A percentile compares a stretch with the other conserved stretches of the same genome.
These are phyloP conservation scores for Oncorhynchus masou DNA, from an alignment of 2,113 vertebrate species.

Conservation along the genomic window DNA sequence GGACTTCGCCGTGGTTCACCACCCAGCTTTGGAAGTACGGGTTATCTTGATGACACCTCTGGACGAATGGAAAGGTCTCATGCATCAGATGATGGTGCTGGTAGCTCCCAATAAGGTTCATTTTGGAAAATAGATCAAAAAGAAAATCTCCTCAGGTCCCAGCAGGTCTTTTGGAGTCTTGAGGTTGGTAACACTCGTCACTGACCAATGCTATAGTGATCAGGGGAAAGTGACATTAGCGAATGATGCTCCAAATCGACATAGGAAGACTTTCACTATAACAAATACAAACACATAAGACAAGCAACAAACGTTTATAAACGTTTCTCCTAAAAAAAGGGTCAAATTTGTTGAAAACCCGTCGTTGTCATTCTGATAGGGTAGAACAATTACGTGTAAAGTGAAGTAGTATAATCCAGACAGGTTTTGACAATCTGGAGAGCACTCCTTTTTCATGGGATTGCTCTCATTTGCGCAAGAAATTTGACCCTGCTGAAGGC, in stretches of 20 bases:
- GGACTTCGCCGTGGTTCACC: conserved; percentile 80
- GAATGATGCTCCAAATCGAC: background rate
- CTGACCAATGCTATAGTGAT: background rate
- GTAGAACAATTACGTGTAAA: too few species aligned
- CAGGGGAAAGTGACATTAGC: background rate
- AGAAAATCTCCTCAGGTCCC: background rate
- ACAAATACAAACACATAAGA: background rate
- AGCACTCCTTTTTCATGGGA: conserved; percentile 10
- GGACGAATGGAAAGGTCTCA: conserved; percentile 86
- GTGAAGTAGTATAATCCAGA: background rate
- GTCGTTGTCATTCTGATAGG: conserved; percentile 13
- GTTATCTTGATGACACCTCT: conserved; percentile 85
- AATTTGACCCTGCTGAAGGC: conserved; percentile 76
- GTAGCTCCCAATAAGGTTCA: conserved; percentile 93
- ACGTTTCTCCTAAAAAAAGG: background rate
- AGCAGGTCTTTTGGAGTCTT: conserved; percentile 6
- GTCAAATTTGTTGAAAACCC: background rate
- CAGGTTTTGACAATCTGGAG: background rate
- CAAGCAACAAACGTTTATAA: background rate
- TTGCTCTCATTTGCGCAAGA: conserved; percentile 41
- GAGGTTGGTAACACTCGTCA: background rate
- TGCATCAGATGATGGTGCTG: conserved; percentile 88
- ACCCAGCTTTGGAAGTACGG: conserved; percentile 90
- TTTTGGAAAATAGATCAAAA: conserved; percentile 46
- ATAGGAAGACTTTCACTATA: background rate